These are phyloP conservation scores for Neuroterus valhalla DNA, from an alignment of 1,140 invertebrate genomes.

Conservation along the genomic window DNA sequence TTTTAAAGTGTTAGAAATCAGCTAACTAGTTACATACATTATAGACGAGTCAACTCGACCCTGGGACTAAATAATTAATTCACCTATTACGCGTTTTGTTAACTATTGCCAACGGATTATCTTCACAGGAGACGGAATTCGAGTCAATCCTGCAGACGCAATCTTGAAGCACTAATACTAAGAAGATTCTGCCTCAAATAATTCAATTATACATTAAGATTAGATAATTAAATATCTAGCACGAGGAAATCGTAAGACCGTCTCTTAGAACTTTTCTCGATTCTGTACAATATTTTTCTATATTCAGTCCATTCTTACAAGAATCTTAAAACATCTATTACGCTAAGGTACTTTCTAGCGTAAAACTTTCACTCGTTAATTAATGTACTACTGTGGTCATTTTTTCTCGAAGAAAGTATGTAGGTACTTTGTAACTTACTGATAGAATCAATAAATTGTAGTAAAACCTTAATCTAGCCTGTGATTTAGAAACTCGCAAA, in stretches of 20 bases:
- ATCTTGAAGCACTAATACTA: not conserved
- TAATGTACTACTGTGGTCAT: slow-evolving; percentile 40
- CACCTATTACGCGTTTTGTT: not conserved
- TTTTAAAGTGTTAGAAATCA: not conserved
- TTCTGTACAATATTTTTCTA: slow-evolving; percentile 8
- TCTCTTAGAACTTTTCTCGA: not conserved
- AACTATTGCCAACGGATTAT: not conserved
- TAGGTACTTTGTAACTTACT: slow-evolving; percentile 43
- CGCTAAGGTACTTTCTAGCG: slow-evolving; percentile 33
- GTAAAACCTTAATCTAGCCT: slow-evolving; percentile 32
- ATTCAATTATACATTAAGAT: not conserved
- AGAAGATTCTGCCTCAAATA: not conserved
- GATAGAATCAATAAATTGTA: slow-evolving; percentile 41
- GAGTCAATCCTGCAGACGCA: not conserved
- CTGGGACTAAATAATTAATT: not conserved
- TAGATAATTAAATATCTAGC: slow-evolving; percentile 9
- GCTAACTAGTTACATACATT: not conserved
- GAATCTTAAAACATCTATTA: slow-evolving; percentile 35
- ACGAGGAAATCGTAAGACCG: not conserved
- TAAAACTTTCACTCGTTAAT: slow-evolving; percentile 27
- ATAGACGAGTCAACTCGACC: not conserved
- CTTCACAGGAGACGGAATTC: not conserved
- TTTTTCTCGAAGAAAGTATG: slow-evolving; percentile 42
- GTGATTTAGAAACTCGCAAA: slow-evolving; percentile 28
- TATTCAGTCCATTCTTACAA: slow-evolving; percentile 27